Base-by-base conservation (phyloP, 2,797 vertebrate species). In the Tauraco hartlaubi region DNA sequence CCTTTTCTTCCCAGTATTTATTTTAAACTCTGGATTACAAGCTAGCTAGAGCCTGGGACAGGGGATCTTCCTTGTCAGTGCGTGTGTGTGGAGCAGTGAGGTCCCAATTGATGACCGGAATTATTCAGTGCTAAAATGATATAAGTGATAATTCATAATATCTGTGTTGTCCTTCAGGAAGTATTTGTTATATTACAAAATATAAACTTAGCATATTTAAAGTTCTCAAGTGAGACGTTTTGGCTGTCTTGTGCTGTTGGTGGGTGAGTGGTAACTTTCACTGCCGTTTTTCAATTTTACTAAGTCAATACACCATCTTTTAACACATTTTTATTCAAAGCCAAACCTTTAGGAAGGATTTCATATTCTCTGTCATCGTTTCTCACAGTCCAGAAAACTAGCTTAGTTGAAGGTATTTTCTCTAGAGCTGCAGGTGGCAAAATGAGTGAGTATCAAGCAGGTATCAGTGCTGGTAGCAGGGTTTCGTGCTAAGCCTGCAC, bases 61-160 rank as follows among this genome's bases (percentile, higher is more conserved):
- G 8, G 7, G 21, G 6, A 55, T 85, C 14, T 90, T 31, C 55
- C 58, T 73, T 92, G 69, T 64, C 64, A 56, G 28, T 35, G 20
- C 33, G 67, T 3, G 5, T 5, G 0, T n/a, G 48, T 25, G 56
- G 48, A 92, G 6, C 16, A 69, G 11, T 25, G 77, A 66, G 48
- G 51, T 82, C 48, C 43, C 68, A 72, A 1, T 0, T 33, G 55
- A 63, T 31, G 55, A 55, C 62, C 88, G 33, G 62, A 82, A 66
- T 88, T 78, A 76, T 79, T 74, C 52, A 85, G 71, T 46, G 28
- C 11, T 82, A 81, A 83, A 85, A 78, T 72, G 13, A 78, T 72
- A 48, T 17, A 83, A 90, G 48, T 48, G 67, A 88, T 91, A 93
- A 95, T 86, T 94, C 76, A 55, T 72, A 93, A 89, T 67, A 92